Conservation (phyloP, 2,888 invertebrate species). For the Clistopyga incitator region DNA sequence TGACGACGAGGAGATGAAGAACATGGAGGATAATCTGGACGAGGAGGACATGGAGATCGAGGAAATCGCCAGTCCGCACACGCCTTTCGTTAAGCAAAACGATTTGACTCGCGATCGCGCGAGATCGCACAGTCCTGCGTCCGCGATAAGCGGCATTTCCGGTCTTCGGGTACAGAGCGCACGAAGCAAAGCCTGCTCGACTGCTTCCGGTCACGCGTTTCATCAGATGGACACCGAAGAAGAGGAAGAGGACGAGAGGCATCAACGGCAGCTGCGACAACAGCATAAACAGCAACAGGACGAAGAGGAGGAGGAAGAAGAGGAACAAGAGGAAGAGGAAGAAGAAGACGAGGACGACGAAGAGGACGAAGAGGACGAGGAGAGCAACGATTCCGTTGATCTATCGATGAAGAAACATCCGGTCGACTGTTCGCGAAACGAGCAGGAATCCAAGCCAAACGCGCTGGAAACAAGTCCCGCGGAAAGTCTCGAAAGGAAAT, state of each 20-base stretch:
- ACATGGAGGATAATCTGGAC: constrained; percentile 77
- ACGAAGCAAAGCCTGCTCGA: constrained; percentile 83
- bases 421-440: constrained; percentile 74
- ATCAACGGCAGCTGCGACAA: neutral
- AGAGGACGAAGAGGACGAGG: constrained; percentile 71
- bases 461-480: constrained; percentile 4
- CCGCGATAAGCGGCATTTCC: constrained; percentile 78
- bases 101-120: constrained; percentile 71
- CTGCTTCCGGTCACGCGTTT: constrained; percentile 76
- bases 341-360: constrained; percentile 71
- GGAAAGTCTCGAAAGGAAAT: constrained; percentile 62
- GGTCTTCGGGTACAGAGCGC: constrained; percentile 78
- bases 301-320: constrained; percentile 76
- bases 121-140: constrained; percentile 77
- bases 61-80: constrained; percentile 77
- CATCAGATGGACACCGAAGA: constrained; percentile 76
- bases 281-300: constrained; percentile 40
- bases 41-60: constrained; percentile 83
- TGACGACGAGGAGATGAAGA: constrained; percentile 79
- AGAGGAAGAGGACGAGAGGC: constrained; percentile 40
- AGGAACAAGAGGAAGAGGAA: constrained; percentile 67
- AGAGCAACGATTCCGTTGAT: constrained; percentile 72
- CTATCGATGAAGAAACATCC: constrained; percentile 74
- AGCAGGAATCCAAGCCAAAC: constrained; percentile 69
- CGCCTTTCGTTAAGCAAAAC: constrained; percentile 74